Percentiles rank a stretch among this genome's conserved stretches.
phyloP scores from a whole-genome alignment of 2,797 vertebrate species.

The Darevskia mixta region DNA sequence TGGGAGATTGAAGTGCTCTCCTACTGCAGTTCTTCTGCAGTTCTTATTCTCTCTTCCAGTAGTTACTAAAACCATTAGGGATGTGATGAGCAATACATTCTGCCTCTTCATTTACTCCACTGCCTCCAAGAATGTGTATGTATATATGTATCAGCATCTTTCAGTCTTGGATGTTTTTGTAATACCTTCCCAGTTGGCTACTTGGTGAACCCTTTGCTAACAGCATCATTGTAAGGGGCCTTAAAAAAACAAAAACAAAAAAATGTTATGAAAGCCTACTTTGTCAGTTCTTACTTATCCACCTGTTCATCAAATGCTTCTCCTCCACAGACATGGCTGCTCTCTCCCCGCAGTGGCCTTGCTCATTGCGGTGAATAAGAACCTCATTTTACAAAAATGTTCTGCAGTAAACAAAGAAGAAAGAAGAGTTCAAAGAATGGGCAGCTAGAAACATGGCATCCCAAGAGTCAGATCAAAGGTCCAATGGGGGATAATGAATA shows the following conservation, averaged over 20 bases:
- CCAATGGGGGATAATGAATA: slow-evolving; percentile 23
- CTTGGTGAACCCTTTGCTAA: background rate
- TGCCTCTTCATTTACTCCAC: background rate
- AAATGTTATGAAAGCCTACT: background rate
- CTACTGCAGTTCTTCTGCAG: background rate
- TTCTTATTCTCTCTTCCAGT: background rate
- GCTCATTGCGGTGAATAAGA: rapidly evolving
- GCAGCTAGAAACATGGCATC: background rate
- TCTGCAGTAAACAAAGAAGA: background rate
- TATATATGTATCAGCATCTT: background rate
- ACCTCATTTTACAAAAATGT: slow-evolving; percentile 6
- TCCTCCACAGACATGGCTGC: slow-evolving; percentile 14
- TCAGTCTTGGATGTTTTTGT: background rate
- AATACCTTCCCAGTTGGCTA: background rate
- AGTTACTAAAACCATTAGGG: background rate
- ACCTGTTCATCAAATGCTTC: slow-evolving; percentile 31
- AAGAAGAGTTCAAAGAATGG: background rate
- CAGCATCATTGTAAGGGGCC: background rate
- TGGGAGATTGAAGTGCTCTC: too few relatives aligned
- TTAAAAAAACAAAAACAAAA: background rate
- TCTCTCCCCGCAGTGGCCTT: background rate
- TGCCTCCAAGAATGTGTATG: too few relatives aligned
- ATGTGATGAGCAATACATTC: too few relatives aligned
- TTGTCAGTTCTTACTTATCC: background rate
- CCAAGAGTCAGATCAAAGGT: rapidly evolving